phyloP scores from a whole-genome alignment of 2,888 invertebrate genomes.

The Brenthis ino region DNA sequence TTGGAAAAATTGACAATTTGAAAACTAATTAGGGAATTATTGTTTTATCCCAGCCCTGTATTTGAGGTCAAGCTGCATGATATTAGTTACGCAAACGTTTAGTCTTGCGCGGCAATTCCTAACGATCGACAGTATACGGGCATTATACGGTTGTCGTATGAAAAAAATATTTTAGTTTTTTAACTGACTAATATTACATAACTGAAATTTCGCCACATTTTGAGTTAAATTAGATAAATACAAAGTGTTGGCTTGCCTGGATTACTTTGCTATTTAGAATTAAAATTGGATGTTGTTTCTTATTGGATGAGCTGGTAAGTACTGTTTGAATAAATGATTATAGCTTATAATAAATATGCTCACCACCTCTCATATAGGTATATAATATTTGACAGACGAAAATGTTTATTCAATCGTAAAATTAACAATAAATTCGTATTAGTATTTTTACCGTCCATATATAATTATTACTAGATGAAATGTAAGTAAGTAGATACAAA shows the following conservation, averaged over 20 bases:
- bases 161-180: not conserved
- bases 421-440: too few relatives aligned
- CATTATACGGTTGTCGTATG: not conserved
- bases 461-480: too few relatives aligned
- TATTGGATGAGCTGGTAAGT: too few relatives aligned
- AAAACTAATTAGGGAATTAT: not conserved
- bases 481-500: too few relatives aligned
- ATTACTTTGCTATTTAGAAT: not conserved
- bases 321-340: too few relatives aligned
- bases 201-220: not conserved
- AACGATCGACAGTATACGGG: slow-evolving; percentile 18
- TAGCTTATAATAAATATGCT: too few relatives aligned
- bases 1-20: too few relatives aligned
- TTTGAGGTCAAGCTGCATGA: slow-evolving; percentile 19
- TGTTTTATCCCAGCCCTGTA: slow-evolving; percentile 24
- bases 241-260: not conserved
- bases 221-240: not conserved
- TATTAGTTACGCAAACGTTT: slow-evolving; percentile 21
- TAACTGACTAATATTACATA: not conserved
- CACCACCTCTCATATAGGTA: too few relatives aligned
- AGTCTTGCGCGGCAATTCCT: slow-evolving; percentile 31
- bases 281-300: not conserved
- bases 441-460: too few relatives aligned
- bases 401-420: too few relatives aligned
- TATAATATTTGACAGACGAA: too few relatives aligned